Conservation (phyloP, 2,113 vertebrate genomes). For the Cacatua alba region DNA sequence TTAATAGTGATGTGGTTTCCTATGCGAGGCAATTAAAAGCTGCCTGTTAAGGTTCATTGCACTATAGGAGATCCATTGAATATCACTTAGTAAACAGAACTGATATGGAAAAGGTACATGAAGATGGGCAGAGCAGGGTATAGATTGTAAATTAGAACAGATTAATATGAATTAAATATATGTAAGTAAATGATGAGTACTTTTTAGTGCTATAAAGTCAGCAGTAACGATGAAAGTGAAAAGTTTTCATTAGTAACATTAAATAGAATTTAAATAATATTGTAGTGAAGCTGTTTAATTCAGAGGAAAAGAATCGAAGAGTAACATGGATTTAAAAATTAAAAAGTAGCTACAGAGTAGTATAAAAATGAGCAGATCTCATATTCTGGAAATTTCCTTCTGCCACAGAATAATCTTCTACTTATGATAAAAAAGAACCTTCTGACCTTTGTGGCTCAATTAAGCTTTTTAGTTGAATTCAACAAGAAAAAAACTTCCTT, state of each 20-base stretch:
- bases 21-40: constrained; percentile 79
- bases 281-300: constrained; percentile 5
- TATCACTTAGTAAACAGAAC: constrained; percentile 79
- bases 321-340: constrained; percentile 1
- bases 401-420: not conserved
- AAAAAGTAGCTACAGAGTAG: not conserved
- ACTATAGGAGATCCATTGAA: constrained; percentile 78
- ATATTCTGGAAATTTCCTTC: constrained; percentile 20
- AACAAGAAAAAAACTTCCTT: constrained; percentile 24
- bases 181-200: constrained; percentile 31
- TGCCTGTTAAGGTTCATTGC: constrained; percentile 77
- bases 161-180: constrained; percentile 48
- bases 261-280: constrained; percentile 39
- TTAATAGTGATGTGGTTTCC: constrained; percentile 83
- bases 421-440: constrained; percentile 49
- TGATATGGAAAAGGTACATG: constrained; percentile 64
- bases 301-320: not conserved
- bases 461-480: constrained; percentile 50
- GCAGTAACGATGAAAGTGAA: not conserved
- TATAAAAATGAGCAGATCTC: not conserved
- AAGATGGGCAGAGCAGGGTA: constrained; percentile 51
- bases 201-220: not conserved
- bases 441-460: constrained; percentile 56
- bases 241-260: constrained; percentile 25
- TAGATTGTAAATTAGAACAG: constrained; percentile 45